Evolutionary conservation across 1,140 invertebrate genomes (phyloP), one percentile per base, ranked within the genome.

Genomic region (Neelides sp.): DNA sequence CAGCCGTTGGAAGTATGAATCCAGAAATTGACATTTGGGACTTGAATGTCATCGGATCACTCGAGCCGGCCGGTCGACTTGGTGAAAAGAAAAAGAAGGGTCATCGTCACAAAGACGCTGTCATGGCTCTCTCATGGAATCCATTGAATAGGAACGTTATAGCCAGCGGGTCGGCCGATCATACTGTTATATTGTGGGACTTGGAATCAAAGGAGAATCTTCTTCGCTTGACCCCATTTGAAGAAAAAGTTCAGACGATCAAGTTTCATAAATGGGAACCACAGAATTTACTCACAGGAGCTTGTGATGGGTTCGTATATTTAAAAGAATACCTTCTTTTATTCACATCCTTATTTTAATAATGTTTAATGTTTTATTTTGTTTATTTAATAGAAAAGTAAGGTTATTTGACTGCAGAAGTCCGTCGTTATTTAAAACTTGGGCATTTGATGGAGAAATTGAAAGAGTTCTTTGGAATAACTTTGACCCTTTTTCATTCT

Each of bases 11-110:
- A 13, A 82, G 79, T 32, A 93, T 97, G 85, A 79, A 81, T 54
- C 80, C 90, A 1, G 76, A 87, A 36, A 94, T 98, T 50, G 80
- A 89, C 54, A 76, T 97, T 10, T 97, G 92, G 92, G 90, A 98
- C 68, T 68, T 97, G 26, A 92, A 97, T 71, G 74, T 97, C 44
- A 78, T 94, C 44, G 85, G 95, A 64, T 80, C 79, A 54, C 68
- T 95, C 19, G 87, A 92, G 65, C 89, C 93, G 30, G 80, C 79
- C 0, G 83, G 82, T 61, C 80, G 76, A 59, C 69, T 96, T 15
- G 88, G 86, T 3, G 73, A 75, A 41, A 83, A 83, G 59, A 75
- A 76, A n/a, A 64, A 82, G 79, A 64, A 88, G 85, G 66, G 71
- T 39, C 64, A 80, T 49, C 87, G 89, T 17, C 92, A 97, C 64